Base-by-base conservation (phyloP, 2,888 invertebrate species). In the Coleophora deauratella region DNA sequence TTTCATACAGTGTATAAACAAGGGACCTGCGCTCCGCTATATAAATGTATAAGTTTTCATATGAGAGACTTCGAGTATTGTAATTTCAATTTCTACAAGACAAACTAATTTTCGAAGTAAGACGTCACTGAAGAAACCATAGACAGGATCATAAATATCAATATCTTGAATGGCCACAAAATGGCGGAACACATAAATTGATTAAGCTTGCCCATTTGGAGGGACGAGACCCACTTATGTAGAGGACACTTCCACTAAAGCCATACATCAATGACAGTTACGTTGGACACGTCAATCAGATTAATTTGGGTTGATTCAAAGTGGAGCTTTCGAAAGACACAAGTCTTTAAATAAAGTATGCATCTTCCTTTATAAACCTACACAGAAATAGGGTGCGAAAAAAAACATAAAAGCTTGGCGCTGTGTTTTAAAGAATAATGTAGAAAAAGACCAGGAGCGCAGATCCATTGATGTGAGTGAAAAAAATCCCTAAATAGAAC, bases 401-500 rank as follows among this genome's bases (percentile, higher is more conserved):
- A 4, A 4, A 21, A 4, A 4, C 6, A 21, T 3, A 21, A 21
- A 21, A 21, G 3, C 6, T 59, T 55, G 63, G 57, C 62, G 63
- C 65, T 62, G 62, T 63, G 58, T 59, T 50, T 42, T 51, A 21
- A 21, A 21, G 21, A 21, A 21, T 21, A 21, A 21, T 21, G 3
- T 21, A 21, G 6, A 21, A n/a, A n/a, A n/a, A n/a, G n/a, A n/a
- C n/a, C n/a, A n/a, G n/a, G 58, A 67, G 57, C 62, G 67, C 68
- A 69, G 64, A 58, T 58, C 66, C 63, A 52, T 37, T 33, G 12
- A 11, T 37, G 38, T 41, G 47, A 49, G 39, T 49, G 39, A 46
- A 55, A 56, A 57, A 56, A 58, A 59, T 53, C 55, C 61, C 62
- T 60, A 57, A 57, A 58, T 42, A 31, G 43, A 63, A 59, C 70